Conservation (phyloP, 2,888 invertebrate species). For the Drosophila niveifrons region DNA sequence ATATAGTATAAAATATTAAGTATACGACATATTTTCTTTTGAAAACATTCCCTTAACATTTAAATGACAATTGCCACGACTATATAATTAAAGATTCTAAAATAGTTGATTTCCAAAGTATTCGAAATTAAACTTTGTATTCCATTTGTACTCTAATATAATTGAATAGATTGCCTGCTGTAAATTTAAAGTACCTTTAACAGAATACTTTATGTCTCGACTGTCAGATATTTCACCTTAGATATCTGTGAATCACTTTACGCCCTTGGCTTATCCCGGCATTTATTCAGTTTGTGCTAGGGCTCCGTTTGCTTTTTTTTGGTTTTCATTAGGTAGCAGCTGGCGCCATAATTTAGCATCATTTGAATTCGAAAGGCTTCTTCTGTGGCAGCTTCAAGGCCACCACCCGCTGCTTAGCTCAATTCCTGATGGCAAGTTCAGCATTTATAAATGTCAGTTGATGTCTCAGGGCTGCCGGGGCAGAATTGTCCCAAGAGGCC, state of each 20-base stretch:
- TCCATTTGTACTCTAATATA: not conserved
- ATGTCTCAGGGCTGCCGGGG: conserved; percentile 17
- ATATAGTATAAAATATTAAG: too few species aligned
- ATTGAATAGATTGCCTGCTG: not conserved
- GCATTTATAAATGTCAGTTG: conserved; percentile 58
- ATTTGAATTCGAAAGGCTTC: conserved; percentile 42
- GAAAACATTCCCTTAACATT: too few species aligned
- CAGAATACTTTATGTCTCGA: not conserved
- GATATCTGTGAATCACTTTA: conserved; percentile 20
- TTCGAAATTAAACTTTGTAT: not conserved
- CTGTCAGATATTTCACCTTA: conserved; percentile 18
- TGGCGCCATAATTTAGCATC: conserved; percentile 46
- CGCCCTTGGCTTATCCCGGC: conserved; percentile 13
- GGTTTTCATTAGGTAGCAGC: conserved; percentile 37
- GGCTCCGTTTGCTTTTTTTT: conserved; percentile 7
- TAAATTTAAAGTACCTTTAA: not conserved
- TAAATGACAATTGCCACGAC: too few species aligned
- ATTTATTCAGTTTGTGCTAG: conserved; percentile 27
- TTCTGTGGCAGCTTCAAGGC: conserved; percentile 51
- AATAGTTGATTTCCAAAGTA: too few species aligned
- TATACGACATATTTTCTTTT: too few species aligned
- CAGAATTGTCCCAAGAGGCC: conserved; percentile 37
- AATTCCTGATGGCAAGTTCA: conserved; percentile 23
- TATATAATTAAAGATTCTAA: too few species aligned
- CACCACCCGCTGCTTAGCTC: conserved; percentile 29